Evolutionary conservation across 92 coral and sea anemone species (phyloP).

Genomic region (Siderastrea radians): DNA sequence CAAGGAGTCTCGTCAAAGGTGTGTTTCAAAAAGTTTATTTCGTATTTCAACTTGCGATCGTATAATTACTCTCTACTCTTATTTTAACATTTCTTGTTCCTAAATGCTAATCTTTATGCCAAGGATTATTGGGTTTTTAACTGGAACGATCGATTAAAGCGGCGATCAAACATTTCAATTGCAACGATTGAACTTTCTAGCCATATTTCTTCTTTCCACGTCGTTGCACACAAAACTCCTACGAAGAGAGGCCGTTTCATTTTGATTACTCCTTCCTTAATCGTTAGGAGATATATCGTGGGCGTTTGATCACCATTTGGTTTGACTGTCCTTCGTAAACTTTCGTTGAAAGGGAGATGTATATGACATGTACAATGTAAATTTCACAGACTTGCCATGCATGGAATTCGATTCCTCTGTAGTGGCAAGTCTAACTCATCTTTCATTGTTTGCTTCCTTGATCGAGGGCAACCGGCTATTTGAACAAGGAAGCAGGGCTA

Average conservation of each 20-base stretch:
- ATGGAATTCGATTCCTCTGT: background rate
- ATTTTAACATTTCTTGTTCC: background rate
- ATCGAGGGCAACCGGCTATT: background rate
- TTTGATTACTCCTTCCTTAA: background rate
- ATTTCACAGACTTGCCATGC: background rate
- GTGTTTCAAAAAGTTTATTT: background rate
- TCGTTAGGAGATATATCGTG: background rate
- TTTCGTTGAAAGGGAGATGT: background rate
- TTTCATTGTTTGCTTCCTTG: background rate
- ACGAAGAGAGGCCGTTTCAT: background rate
- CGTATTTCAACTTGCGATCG: background rate
- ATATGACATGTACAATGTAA: background rate
- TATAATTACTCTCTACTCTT: background rate
- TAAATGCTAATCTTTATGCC: background rate
- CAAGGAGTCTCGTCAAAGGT: constrained; percentile 47
- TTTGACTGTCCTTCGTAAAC: background rate
- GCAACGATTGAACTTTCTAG: background rate
- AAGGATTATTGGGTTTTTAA: background rate
- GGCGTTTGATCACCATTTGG: background rate
- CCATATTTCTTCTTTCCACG: background rate
- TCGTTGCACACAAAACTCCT: background rate
- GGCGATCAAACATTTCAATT: constrained; percentile 24
- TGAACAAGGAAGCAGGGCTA: background rate
- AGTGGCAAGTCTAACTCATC: background rate
- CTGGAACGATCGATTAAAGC: background rate